Conservation (phyloP, 2,113 vertebrate genomes). For the Ammodramus savannarum region DNA sequence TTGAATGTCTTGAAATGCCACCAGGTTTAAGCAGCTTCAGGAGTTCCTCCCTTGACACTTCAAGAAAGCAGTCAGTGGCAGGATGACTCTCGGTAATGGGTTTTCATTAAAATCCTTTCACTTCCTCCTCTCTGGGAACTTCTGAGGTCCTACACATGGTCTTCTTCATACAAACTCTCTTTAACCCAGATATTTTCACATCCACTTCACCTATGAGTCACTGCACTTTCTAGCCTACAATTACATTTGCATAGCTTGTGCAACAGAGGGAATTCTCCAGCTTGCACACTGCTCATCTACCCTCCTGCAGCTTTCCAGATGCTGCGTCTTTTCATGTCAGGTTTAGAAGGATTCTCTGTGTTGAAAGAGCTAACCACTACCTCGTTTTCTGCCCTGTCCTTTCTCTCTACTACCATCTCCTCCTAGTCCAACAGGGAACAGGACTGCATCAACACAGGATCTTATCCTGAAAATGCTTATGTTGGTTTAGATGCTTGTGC, state of each 20-base stretch:
- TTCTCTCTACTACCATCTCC: not conserved
- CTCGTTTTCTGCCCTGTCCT: not conserved
- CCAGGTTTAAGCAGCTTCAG: not conserved
- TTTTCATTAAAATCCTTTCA: not conserved
- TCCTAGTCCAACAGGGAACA: not conserved
- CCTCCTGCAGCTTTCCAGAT: not conserved
- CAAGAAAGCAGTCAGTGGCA: not conserved
- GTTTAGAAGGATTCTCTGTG: not conserved
- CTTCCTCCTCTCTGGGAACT: not conserved
- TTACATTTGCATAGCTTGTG: constrained; percentile 57
- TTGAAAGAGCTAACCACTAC: not conserved
- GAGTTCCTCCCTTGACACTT: not conserved
- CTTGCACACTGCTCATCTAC: constrained; percentile 5
- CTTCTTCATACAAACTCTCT: not conserved
- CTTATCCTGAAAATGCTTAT: not conserved
- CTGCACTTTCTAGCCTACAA: constrained; percentile 58
- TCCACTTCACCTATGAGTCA: constrained; percentile 58
- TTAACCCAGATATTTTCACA: constrained; percentile 52
- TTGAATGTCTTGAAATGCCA: not conserved
- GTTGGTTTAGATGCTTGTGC: not conserved
- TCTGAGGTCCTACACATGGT: constrained; percentile 28
- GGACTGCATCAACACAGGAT: not conserved
- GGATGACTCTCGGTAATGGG: not conserved
- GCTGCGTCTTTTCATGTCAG: not conserved
- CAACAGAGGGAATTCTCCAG: constrained; percentile 53